phyloP scores from a whole-genome alignment of 2,113 vertebrate species.

The Halichoerus grypus region DNA sequence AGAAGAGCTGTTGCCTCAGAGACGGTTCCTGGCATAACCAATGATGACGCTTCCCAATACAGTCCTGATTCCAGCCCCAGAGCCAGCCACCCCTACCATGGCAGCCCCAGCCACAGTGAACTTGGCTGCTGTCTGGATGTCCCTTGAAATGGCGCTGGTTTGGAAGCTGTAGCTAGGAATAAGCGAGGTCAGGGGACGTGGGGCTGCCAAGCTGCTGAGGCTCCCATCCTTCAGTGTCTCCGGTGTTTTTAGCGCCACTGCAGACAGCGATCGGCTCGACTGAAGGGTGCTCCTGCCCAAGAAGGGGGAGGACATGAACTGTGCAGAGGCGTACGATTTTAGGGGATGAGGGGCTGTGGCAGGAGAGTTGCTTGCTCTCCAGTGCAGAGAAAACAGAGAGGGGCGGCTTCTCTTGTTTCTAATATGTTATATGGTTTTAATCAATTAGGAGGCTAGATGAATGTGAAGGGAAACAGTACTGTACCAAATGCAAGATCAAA shows the following conservation, averaged over 20 bases:
- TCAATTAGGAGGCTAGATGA: background rate
- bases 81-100: background rate
- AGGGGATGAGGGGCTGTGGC: background rate
- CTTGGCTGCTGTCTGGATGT: background rate
- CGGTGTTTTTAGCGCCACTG: background rate
- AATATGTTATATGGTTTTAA: background rate
- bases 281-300: background rate
- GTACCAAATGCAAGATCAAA: background rate
- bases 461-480: background rate
- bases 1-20: background rate
- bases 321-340: background rate
- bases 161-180: background rate
- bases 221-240: background rate
- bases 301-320: background rate
- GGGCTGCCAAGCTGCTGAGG: background rate
- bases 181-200: background rate
- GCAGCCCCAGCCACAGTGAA: background rate
- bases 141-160: background rate
- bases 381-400: background rate
- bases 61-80: background rate
- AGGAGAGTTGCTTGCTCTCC: background rate
- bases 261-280: background rate
- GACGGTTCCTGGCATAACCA: background rate
- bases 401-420: background rate
- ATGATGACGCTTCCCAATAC: background rate